Evolutionary conservation across 2,113 vertebrate species (phyloP), one percentile per base, ranked within the genome.

Genomic region (Oryzias melastigma): DNA sequence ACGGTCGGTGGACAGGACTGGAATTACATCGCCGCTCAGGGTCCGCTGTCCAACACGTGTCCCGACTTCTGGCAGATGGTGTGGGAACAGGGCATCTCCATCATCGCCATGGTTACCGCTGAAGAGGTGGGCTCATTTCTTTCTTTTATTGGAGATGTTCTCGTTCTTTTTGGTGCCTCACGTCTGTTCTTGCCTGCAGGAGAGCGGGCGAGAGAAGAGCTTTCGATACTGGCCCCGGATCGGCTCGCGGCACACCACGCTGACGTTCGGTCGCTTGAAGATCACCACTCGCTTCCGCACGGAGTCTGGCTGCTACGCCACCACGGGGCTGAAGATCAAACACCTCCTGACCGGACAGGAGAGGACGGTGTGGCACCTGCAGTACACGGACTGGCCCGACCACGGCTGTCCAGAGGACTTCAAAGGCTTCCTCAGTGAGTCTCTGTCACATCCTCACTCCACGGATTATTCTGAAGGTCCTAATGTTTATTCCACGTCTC

Each of bases 41-140:
- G 95, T 20, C 97, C 97, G 4, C 75, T 99, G 68, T 89, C 94
- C 16, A 93, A 92, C 55, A 99, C 97, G 0, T 99, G 96, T 71
- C 94, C 93, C 78, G 97, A 99, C 80, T 99, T 99, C 83, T 99
- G 97, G 97, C 97, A 99, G 89, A 97, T 99, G 97, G 93, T 99
- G 65, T 99, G 97, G 97, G 97, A 99, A 54, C 96, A 98, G 88
- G 93, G 94, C 7, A 90, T 98, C 65, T 88, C 95, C 2, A 97
- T 99, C 65, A 97, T 99, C 67, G 94, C 95, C 27, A 99, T 99
- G 97, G 96, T 98, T 64, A 98, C 97, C 0, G 94, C 94, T 3
- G 97, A 99, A 68, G 96, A 98, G 92, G 97, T 98, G 51, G 27
- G 89, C 63, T 7, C 1, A 4, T 5, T 58, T 60, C 1, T 18